Base-by-base conservation (phyloP, 2,888 invertebrate species). In the Spisula solida region DNA sequence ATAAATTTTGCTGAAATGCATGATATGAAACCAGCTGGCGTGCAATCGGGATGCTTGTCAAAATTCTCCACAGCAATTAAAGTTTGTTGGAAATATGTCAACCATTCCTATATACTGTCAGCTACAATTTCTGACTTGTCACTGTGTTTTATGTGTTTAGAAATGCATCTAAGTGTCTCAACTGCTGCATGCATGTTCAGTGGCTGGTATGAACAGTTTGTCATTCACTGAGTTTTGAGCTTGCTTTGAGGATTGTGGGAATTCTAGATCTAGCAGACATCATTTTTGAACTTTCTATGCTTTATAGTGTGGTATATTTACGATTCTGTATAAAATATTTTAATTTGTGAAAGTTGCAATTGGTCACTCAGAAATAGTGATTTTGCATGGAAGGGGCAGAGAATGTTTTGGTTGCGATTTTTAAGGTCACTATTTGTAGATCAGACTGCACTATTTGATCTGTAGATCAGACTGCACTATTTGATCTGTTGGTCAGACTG, bases 61-160 rank as follows among this genome's bases (percentile, higher is more conserved):
- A 66, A 25, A 25, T 66, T 66, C n/a, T n/a, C n/a, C 20, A 12
- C 60, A 66, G 60, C 60, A n/a, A 66, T 66, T 66, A 25, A 66
- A 66, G 60, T 66, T 66, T 8, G 60, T 66, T 25, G 60, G 60
- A 66, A 66, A 25, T 66, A n/a, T 66, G 60, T 66, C 60, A 66
- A 25, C 60, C 25, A 25, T 66, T 25, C n/a, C 60, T 25, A 66
- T n/a, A 66, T 66, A 66, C n/a, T 66, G 60, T 66, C 25, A 66
- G 60, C 20, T 66, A 66, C 60, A 66, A 66, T 66, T 66, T 25
- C 60, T n/a, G 60, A 66, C 60, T 25, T 66, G 60, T 66, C 60
- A 66, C 60, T 10, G 12, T 5, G 60, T 66, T 66, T 66, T 66
- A 66, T 66, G 60, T 66, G 60, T 66, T 66, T 66, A 0, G 25